Evolutionary conservation across 2,113 vertebrate species (phyloP).

Genomic region (Macrotus californicus): DNA sequence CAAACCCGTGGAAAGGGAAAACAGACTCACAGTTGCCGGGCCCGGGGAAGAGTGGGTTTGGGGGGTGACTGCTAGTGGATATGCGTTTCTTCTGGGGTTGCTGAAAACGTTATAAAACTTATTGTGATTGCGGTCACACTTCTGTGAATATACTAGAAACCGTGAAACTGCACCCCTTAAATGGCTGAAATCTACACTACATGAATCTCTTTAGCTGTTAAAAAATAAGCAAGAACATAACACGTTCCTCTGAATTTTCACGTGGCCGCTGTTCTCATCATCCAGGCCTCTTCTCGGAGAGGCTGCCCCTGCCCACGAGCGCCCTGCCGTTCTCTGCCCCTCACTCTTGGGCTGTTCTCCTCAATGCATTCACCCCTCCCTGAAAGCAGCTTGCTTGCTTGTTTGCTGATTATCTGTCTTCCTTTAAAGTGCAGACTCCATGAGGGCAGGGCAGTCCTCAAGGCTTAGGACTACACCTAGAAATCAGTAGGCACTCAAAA

Average conservation of each 20-base stretch:
- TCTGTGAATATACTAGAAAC: neutral
- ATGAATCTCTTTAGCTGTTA: neutral
- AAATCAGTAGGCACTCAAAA: neutral
- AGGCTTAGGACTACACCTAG: neutral
- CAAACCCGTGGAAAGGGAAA: too few relatives aligned
- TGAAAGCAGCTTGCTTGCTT: neutral
- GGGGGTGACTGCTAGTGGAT: neutral
- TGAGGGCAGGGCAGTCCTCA: too few relatives aligned
- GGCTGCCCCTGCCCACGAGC: neutral
- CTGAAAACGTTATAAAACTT: too few relatives aligned
- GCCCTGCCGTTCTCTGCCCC: fast-evolving
- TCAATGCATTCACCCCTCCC: neutral
- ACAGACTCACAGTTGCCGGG: too few relatives aligned
- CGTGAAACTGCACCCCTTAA: neutral
- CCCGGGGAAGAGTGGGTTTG: neutral
- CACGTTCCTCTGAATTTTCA: fast-evolving
- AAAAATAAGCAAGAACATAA: neutral
- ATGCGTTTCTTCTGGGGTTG: neutral
- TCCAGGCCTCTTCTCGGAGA: neutral
- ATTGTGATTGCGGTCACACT: too few relatives aligned
- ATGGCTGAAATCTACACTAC: fast-evolving
- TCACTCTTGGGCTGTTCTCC: neutral
- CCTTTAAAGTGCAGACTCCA: neutral
- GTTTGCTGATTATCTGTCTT: neutral
- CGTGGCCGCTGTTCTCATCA: neutral